Evolutionary conservation across 1,140 invertebrate genomes (phyloP).

Genomic region (Euura lappo): DNA sequence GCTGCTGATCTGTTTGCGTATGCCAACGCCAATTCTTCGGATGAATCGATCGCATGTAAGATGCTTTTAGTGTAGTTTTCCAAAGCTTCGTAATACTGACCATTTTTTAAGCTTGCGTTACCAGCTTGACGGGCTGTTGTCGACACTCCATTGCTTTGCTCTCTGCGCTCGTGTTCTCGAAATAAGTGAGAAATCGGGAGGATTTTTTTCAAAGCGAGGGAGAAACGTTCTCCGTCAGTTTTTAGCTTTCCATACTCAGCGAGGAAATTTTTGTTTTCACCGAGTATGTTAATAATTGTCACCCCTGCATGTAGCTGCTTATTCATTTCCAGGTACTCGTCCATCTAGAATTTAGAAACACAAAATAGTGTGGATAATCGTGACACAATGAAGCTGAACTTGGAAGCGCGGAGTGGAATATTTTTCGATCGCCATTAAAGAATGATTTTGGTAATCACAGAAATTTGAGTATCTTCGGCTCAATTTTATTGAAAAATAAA

Average conservation of each 20-base stretch:
- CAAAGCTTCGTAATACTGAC: conserved; percentile 17
- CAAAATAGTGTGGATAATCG: too few relatives aligned
- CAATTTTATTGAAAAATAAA: too few relatives aligned
- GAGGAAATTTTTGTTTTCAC: neutral
- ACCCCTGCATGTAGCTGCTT: too few relatives aligned
- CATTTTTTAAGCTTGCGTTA: conserved; percentile 23
- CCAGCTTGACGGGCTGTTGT: conserved; percentile 28
- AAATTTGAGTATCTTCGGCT: too few relatives aligned
- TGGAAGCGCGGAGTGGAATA: too few relatives aligned
- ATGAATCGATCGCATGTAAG: conserved; percentile 60
- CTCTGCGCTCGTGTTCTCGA: conserved; percentile 13
- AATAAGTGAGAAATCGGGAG: conserved; percentile 7
- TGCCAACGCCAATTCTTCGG: conserved; percentile 66
- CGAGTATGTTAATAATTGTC: too few relatives aligned
- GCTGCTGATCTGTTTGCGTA: conserved; percentile 77
- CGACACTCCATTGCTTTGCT: conserved; percentile 26
- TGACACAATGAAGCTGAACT: too few relatives aligned
- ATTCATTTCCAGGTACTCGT: too few relatives aligned
- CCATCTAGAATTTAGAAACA: too few relatives aligned
- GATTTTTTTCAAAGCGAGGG: conserved; percentile 1
- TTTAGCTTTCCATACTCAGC: neutral
- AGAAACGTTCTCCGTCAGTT: conserved; percentile 12
- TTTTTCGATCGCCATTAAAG: too few relatives aligned
- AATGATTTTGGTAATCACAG: too few relatives aligned
- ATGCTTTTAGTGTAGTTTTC: conserved; percentile 69